Base-by-base conservation (phyloP, 2,797 vertebrate genomes). In the Pachyuromys duprasi region DNA sequence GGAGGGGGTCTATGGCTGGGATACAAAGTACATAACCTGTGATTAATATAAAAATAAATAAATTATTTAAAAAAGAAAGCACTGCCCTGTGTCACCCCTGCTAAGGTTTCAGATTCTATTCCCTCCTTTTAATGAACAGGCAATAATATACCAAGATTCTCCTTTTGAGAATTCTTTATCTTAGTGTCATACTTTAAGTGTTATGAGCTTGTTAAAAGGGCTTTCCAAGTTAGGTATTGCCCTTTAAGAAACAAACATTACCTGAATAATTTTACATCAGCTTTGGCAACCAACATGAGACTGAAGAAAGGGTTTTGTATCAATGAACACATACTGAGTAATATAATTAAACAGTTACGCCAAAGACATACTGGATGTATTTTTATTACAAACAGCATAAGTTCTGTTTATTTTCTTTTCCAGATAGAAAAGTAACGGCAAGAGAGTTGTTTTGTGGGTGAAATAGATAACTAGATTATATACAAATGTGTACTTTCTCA, bases 281-380 rank as follows among this genome's bases (percentile, higher is more conserved):
- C 8, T 88, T 49, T 83, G 81, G 17, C 33, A 78, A 49, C 31
- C 49, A 92, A 95, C 4, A 89, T 1, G 78, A 1, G 11, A 72
- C 9, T 62, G n/a, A 91, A 83, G 26, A 90, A 33, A 22, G 8
- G 12, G 1, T 83, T 86, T 89, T 72, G 33, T 26, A 12, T 89
- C 36, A 94, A 55, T 72, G 15, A 93, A 84, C 62, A 62, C 5
- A 67, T 83, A 81, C 14, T 72, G 33, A 93, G 8, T 89, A 79
- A 87, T 78, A 76, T 74, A 92, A 82, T 84, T 60, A 90, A 89
- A 78, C 86, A 86, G 39, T n/a, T 86, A 72, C 87, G 90, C 18
- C 22, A 42, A 86, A 69, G 55, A 60, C 12, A 84, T 36, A 91
- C 8, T 89, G 24, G 91, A 67, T 84, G 2, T 57, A 62, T 72